Evolutionary conservation across 2,888 invertebrate genomes (phyloP).

Genomic region (Troides helena): DNA sequence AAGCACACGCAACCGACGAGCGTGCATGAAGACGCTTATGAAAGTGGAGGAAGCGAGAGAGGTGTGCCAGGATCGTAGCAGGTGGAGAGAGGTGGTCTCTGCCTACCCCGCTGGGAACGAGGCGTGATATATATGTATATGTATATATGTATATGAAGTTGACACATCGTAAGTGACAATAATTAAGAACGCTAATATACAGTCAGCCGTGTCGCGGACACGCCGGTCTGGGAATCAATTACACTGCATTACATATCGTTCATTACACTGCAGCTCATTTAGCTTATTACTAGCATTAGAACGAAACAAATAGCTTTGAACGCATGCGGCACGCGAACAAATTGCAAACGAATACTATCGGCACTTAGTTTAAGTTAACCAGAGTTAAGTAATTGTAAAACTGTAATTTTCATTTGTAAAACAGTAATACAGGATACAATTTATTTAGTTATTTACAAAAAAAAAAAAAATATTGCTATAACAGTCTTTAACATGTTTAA

Average conservation of each 20-base stretch:
- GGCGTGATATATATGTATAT: too few species aligned
- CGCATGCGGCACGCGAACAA: background rate
- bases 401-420: background rate
- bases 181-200: background rate
- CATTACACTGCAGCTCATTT: conserved; percentile 2
- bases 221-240: background rate
- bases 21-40: too few species aligned
- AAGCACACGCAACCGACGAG: too few species aligned
- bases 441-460: too few species aligned
- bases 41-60: too few species aligned
- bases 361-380: background rate
- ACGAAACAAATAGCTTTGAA: background rate
- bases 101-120: too few species aligned
- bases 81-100: too few species aligned
- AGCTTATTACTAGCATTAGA: background rate
- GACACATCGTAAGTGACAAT: too few species aligned
- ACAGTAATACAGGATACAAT: background rate
- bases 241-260: background rate
- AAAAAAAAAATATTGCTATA: too few species aligned
- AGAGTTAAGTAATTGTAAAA: background rate
- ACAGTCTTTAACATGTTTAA: too few species aligned
- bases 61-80: too few species aligned
- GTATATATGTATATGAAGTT: too few species aligned
- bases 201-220: background rate
- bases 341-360: conserved; percentile 1